Evolutionary conservation across 2,113 vertebrate species (phyloP).

Genomic region (Alaudala cheleensis): DNA sequence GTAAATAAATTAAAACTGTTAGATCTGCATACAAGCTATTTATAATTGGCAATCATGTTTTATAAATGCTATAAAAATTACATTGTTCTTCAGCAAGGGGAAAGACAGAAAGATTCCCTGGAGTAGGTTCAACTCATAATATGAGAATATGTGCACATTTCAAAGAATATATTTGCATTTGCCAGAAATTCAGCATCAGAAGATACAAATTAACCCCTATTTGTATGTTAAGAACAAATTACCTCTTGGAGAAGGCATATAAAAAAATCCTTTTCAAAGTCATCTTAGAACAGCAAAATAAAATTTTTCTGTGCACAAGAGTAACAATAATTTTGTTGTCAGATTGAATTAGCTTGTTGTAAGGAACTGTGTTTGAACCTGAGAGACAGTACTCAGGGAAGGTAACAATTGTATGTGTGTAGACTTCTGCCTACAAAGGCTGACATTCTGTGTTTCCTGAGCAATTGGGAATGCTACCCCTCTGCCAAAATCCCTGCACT

Average conservation of each 20-base stretch:
- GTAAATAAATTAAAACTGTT: background rate
- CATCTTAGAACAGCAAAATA: background rate
- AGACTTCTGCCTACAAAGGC: background rate
- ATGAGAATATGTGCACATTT: background rate
- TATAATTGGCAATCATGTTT: background rate
- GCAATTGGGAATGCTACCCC: background rate
- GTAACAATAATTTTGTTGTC: background rate
- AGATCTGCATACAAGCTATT: background rate
- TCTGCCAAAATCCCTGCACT: rapidly evolving
- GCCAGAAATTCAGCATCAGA: background rate
- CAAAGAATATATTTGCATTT: background rate
- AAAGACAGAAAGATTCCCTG: background rate
- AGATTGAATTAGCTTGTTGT: background rate
- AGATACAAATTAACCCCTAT: background rate
- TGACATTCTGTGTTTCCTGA: background rate
- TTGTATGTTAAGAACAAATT: background rate
- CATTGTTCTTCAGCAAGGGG: background rate
- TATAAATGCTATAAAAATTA: background rate
- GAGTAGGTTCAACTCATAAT: background rate
- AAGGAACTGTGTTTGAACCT: background rate
- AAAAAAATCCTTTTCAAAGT: background rate
- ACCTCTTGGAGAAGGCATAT: background rate
- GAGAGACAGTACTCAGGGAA: background rate
- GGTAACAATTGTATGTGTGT: background rate
- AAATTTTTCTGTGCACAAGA: background rate